phyloP scores from a whole-genome alignment of 2,113 vertebrate species.

The Trochalopteron elliotii region DNA sequence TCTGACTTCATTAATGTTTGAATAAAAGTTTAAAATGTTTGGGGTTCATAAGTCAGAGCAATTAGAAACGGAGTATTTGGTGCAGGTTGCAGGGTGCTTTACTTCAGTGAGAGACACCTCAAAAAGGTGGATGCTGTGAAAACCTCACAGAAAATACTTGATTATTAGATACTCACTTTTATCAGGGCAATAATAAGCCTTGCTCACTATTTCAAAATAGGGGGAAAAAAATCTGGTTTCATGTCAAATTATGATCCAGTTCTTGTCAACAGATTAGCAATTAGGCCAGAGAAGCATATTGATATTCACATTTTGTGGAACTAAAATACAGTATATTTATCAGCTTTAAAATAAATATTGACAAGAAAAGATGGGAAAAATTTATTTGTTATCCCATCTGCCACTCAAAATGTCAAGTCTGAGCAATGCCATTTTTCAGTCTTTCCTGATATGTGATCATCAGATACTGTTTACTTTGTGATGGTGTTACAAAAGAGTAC shows the following conservation, averaged over 20 bases:
- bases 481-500: not conserved
- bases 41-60: not conserved
- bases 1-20: not conserved
- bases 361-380: not conserved
- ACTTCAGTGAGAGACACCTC: not conserved
- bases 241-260: not conserved
- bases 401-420: constrained; percentile 30
- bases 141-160: not conserved
- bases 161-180: not conserved
- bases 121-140: not conserved
- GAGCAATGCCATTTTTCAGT: not conserved
- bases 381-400: constrained; percentile 31
- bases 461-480: not conserved
- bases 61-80: not conserved
- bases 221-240: not conserved
- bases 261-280: constrained; percentile 32
- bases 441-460: not conserved
- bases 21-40: not conserved
- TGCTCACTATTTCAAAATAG: not conserved
- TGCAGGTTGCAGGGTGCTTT: not conserved
- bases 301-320: not conserved
- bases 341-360: constrained; percentile 42
- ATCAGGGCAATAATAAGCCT: not conserved
- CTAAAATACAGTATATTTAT: not conserved
- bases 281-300: not conserved